Conservation (phyloP, 2,888 invertebrate genomes). For the Podotricha telesiphe region DNA sequence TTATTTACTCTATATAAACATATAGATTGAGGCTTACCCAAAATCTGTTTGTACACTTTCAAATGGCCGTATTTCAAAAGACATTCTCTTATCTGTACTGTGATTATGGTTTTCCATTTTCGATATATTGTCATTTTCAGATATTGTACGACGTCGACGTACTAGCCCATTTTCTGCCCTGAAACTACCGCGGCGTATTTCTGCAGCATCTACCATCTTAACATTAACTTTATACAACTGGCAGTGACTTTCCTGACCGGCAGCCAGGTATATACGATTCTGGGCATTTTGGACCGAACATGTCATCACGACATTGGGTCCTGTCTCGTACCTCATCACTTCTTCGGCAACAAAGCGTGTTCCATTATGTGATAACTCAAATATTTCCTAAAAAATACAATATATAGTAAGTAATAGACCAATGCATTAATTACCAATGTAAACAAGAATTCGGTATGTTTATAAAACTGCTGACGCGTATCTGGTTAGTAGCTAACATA, state of each 20-base stretch:
- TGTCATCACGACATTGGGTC: constrained; percentile 95
- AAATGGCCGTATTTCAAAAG: constrained; percentile 89
- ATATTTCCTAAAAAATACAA: constrained; percentile 90
- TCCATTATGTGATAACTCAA: constrained; percentile 94
- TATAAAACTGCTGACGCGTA: constrained; percentile 60
- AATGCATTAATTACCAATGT: constrained; percentile 16
- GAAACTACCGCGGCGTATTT: constrained; percentile 83
- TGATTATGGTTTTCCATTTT: constrained; percentile 73
- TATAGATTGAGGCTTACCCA: constrained; percentile 76
- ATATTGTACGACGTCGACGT: constrained; percentile 78
- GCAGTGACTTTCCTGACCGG: constrained; percentile 96
- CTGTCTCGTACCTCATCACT: constrained; percentile 94
- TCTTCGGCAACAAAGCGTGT: constrained; percentile 92
- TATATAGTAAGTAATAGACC: not conserved
- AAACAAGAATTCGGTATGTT: constrained; percentile 26
- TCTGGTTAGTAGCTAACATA: constrained; percentile 36
- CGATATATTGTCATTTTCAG: constrained; percentile 80
- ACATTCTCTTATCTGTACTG: constrained; percentile 84
- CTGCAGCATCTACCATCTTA: constrained; percentile 82
- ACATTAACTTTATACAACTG: constrained; percentile 90
- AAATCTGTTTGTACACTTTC: constrained; percentile 95
- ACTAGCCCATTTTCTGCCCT: constrained; percentile 78
- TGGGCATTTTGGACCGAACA: constrained; percentile 89
- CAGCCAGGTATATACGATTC: constrained; percentile 91
- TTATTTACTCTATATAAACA: not conserved